Evolutionary conservation across 2,797 vertebrate species (phyloP).

Genomic region (Galagoides demidoff): DNA sequence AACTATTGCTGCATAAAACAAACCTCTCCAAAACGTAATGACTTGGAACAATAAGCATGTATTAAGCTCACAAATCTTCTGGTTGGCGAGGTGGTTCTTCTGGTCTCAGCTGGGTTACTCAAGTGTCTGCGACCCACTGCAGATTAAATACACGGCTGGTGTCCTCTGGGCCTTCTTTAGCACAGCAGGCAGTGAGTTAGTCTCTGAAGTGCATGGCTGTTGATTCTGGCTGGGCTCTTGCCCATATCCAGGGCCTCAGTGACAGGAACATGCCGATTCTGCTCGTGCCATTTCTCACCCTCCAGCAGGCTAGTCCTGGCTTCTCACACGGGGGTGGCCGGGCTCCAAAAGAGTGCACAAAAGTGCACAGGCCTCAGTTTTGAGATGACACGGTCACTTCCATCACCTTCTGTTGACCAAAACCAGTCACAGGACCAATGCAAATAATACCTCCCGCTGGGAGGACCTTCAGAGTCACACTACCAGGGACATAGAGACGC

Average conservation of each 20-base stretch:
- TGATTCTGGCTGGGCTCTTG: not conserved
- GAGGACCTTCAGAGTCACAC: not conserved
- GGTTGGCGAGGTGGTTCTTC: not conserved
- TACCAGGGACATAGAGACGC: not conserved
- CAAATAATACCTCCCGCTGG: not conserved
- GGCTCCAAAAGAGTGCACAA: not conserved
- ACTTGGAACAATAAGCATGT: not conserved
- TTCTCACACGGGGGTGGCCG: not conserved
- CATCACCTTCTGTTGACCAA: not conserved
- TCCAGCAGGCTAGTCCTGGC: not conserved
- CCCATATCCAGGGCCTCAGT: accelerated
- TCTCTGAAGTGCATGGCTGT: not conserved
- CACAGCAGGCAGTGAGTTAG: too few relatives aligned
- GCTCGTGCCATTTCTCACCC: accelerated
- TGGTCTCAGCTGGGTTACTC: not conserved
- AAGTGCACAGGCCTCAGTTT: not conserved
- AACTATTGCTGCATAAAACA: not conserved
- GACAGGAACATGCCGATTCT: not conserved
- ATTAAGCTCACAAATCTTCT: not conserved
- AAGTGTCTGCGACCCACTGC: not conserved
- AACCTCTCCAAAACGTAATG: not conserved
- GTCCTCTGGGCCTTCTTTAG: too few relatives aligned
- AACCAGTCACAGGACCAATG: not conserved
- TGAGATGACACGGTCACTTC: not conserved
- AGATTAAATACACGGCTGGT: not conserved